These are phyloP conservation scores for Paragorgia papillata DNA, from an alignment of 92 coral and sea anemone species.

Conservation along the genomic window DNA sequence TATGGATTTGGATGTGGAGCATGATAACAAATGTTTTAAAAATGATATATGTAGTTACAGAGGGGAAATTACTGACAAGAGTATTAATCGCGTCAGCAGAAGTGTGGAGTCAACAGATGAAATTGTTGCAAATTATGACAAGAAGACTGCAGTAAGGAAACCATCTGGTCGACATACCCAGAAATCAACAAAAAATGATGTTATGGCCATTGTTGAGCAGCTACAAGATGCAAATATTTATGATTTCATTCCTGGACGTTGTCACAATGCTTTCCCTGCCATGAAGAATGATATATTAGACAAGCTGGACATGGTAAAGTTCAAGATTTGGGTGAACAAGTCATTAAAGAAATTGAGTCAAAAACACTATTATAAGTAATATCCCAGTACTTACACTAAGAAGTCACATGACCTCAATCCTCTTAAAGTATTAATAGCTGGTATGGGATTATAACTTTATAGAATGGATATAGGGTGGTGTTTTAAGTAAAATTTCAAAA, in stretches of 20 bases:
- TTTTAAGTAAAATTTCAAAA: no score
- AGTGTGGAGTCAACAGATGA: conserved; percentile 21
- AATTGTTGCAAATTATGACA: conserved; percentile 46
- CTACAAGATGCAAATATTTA: conserved; percentile 35
- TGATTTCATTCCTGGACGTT: no score
- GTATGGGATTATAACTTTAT: no score
- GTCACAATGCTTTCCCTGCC: no score
- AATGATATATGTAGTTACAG: no score
- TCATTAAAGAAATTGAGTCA: no score
- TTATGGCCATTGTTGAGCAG: conserved; percentile 43
- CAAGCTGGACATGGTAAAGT: conserved; percentile 5
- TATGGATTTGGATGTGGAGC: conserved; percentile 71
- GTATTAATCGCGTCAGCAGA: conserved; percentile 37
- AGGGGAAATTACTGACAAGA: no score
- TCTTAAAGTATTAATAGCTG: no score
- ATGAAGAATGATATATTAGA: no score
- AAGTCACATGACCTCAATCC: no score
- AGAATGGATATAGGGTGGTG: no score
- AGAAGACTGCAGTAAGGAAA: neutral
- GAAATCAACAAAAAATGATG: conserved; percentile 48
- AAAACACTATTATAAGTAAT: conserved; percentile 21
- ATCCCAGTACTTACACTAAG: neutral
- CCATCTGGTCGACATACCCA: conserved; percentile 55
- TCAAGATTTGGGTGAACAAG: no score
- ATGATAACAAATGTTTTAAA: conserved; percentile 58